Base-by-base conservation (phyloP, 2,797 vertebrate genomes). In the Denticeps clupeoides region DNA sequence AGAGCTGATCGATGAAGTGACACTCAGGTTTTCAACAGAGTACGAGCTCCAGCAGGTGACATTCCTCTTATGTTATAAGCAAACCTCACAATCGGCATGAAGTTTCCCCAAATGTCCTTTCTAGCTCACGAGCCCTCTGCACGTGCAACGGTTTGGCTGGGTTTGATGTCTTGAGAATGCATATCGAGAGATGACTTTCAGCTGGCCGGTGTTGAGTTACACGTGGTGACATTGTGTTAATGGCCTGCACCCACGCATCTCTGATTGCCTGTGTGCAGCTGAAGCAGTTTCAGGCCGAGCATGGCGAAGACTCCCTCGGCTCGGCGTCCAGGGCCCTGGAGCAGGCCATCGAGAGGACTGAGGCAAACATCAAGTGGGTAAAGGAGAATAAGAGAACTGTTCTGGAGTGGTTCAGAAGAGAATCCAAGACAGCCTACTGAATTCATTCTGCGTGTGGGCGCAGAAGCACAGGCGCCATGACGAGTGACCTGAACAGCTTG, bases 291-390 rank as follows among this genome's bases (percentile, higher is more conserved):
- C 73, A 77, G 26, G 0, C 0, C 0, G 61, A 77, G 0, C 72
- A 85, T 1, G 1, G 66, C 0, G 62, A 72, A 0, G 25, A 61
- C 0, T 79, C 75, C 1, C 64, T 83, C 0, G 79, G 68, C 23
- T 70, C 79, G 0, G 81, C 68, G 24, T 74, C 68, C 0, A 66
- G 64, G 18, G 72, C 74, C 0, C 60, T 90, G 58, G 62, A 88
- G 19, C 86, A 87, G 62, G 82, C 84, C 0, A 78, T 95, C 38
- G 89, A 97, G 74, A 78, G 70, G 45, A 92, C 89, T 1, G 65
- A 52, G 1, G 66, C 84, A 40, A 98, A 97, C 74, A 93, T 93
- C 64, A 56, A 78, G 24, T 98, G 93, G 94, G 87, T 97, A 66
- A 57, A 49, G 0, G 65, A 84, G 44, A 87, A 94, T 81, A 70